Percentiles rank a stretch among this genome's conserved stretches.
Evolutionary conservation across 2,797 vertebrate genomes (phyloP).

Genomic region (Typhlichthys eigenmanni): DNA sequence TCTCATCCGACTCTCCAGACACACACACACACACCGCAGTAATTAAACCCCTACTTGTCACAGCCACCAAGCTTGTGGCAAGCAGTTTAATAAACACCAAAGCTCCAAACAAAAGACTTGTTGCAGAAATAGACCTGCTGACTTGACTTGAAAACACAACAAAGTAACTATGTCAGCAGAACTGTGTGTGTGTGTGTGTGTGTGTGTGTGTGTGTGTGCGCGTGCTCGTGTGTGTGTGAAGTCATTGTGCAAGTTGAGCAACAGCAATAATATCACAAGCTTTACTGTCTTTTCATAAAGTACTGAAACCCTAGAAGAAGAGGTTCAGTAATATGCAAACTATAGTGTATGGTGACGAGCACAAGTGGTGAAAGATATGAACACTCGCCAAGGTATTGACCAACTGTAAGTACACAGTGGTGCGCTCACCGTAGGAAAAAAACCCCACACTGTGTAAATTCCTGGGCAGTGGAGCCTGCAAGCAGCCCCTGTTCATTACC

Average conservation of each 20-base stretch:
- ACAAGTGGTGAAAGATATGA: conserved; percentile 19
- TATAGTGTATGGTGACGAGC: conserved; percentile 10
- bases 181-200: conserved; percentile 4
- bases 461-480: conserved; percentile 48
- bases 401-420: conserved; percentile 6
- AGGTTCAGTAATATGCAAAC: conserved; percentile 31
- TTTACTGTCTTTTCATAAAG: conserved; percentile 4
- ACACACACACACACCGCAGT: conserved; percentile 47
- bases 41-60: conserved; percentile 47
- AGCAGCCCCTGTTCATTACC: conserved; percentile 53
- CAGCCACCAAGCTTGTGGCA: conserved; percentile 27
- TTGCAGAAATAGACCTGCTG: conserved; percentile 33
- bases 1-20: conserved; percentile 52
- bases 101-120: conserved; percentile 41
- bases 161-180: neutral
- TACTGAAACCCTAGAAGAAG: conserved; percentile 5
- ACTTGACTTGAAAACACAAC: neutral
- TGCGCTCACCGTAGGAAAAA: conserved; percentile 42
- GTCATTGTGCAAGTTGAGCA: conserved; percentile 2
- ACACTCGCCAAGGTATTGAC: neutral
- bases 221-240: conserved; percentile 9
- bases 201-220: neutral
- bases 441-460: conserved; percentile 35
- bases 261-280: neutral
- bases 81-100: conserved; percentile 46